These are phyloP conservation scores for Tachysurus fulvidraco DNA, from an alignment of 2,113 vertebrate species.

Conservation along the genomic window DNA sequence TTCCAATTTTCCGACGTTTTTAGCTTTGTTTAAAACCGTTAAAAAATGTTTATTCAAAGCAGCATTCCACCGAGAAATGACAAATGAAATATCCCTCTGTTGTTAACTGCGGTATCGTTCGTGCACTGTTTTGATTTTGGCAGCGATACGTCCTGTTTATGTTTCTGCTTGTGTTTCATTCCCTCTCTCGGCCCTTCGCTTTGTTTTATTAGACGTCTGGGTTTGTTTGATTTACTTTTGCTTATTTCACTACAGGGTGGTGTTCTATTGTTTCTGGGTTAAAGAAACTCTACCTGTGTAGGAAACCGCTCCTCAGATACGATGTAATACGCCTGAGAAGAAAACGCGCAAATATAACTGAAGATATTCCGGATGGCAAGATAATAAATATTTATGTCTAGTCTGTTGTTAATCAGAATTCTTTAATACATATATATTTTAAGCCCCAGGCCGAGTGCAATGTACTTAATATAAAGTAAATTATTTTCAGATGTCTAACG, in stretches of 20 bases:
- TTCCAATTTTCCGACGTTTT: neutral
- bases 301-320: neutral
- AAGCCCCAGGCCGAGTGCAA: neutral
- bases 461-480: neutral
- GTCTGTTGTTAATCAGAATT: neutral
- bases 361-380: neutral
- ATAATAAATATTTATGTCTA: neutral
- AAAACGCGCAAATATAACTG: neutral
- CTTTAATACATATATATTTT: neutral
- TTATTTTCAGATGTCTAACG: neutral
- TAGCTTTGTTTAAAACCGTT: neutral
- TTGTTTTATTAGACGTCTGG: neutral
- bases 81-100: neutral
- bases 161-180: conserved; percentile 12
- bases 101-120: neutral
- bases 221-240: conserved; percentile 8
- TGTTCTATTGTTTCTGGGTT: neutral
- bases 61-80: neutral
- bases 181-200: neutral
- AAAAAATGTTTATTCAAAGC: neutral
- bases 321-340: neutral
- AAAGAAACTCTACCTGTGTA: neutral
- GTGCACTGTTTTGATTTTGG: neutral
- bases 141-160: neutral
- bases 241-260: neutral